These are phyloP conservation scores for Diachasma alloeum DNA, from an alignment of 1,140 invertebrate genomes.

Conservation along the genomic window DNA sequence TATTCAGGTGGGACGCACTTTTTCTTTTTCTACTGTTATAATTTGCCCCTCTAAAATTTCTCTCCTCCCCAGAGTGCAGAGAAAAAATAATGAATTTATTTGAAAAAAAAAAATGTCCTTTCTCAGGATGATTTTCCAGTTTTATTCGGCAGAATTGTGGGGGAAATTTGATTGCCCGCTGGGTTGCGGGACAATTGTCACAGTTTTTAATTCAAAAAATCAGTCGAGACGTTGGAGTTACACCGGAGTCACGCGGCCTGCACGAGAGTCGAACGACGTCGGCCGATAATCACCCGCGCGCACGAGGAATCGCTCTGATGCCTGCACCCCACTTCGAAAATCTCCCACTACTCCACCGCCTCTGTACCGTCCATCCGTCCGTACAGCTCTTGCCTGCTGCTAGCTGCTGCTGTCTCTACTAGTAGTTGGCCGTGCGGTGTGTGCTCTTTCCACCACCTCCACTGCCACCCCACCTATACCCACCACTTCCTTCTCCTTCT, in stretches of 20 bases:
- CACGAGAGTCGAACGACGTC: conserved; percentile 35
- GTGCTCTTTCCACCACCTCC: background rate
- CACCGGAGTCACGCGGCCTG: conserved; percentile 29
- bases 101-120: no score
- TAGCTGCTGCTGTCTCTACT: conserved; percentile 5
- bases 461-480: conserved; percentile 10
- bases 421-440: background rate
- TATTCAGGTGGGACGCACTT: background rate
- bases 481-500: conserved; percentile 8
- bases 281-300: conserved; percentile 38
- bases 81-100: no score
- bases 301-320: conserved; percentile 40
- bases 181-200: background rate
- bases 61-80: no score
- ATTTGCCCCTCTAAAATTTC: no score
- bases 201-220: background rate
- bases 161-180: no score
- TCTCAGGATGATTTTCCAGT: no score
- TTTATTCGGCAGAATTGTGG: no score
- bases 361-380: conserved; percentile 5
- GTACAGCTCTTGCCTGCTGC: conserved; percentile 1
- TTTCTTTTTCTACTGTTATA: no score
- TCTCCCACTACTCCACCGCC: conserved; percentile 13
- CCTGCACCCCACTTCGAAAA: conserved; percentile 30
- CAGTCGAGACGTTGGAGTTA: background rate